Percentiles rank a stretch among this genome's conserved stretches.
Evolutionary conservation across 1,140 invertebrate species (phyloP).

Genomic region (Thaumetopoea pityocampa): DNA sequence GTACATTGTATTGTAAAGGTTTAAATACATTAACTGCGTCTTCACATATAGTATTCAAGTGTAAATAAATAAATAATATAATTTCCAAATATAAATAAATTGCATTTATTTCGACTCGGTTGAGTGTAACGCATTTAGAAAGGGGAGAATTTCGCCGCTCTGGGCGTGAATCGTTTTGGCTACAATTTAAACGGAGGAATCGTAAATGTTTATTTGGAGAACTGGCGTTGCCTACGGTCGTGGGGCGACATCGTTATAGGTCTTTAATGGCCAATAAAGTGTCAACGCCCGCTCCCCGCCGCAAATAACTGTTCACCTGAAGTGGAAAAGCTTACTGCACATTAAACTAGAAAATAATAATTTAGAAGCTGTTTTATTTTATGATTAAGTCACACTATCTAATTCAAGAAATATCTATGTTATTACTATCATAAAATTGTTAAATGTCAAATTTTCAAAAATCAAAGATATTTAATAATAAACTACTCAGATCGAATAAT

Average conservation of each 20-base stretch:
- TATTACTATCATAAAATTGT: no score
- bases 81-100: constrained; percentile 72
- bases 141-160: constrained; percentile 44
- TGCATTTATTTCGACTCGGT: constrained; percentile 65
- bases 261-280: constrained; percentile 68
- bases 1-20: no score
- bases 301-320: constrained; percentile 32
- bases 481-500: no score
- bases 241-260: constrained; percentile 34
- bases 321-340: constrained; percentile 6
- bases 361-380: no score
- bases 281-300: constrained; percentile 26
- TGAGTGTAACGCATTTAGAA: constrained; percentile 65
- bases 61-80: no score
- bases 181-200: constrained; percentile 64
- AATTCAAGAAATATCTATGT: no score
- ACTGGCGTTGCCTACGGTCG: constrained; percentile 44
- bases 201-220: constrained; percentile 60
- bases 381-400: no score
- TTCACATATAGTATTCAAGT: no score
- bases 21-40: no score
- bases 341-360: constrained; percentile 4
- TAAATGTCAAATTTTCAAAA: no score
- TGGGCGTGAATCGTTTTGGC: constrained; percentile 52
- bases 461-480: no score